Percentiles rank a stretch among this genome's conserved stretches.
These are phyloP conservation scores for Halyomorpha halys DNA, from an alignment of 1,140 invertebrate species.

Conservation along the genomic window DNA sequence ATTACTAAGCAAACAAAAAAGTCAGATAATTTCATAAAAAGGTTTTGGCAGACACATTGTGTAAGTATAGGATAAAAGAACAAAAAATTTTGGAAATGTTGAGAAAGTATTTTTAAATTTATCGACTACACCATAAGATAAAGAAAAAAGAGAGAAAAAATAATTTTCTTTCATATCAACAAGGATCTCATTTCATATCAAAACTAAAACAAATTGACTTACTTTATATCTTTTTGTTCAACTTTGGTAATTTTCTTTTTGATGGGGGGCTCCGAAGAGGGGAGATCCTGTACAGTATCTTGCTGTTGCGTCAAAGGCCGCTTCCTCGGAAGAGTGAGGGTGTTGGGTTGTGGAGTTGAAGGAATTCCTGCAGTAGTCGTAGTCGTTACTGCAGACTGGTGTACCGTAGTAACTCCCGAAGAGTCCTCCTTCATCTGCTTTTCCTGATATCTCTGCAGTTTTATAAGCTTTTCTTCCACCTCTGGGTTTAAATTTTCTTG, in stretches of 20 bases:
- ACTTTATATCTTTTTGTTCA: conserved; percentile 25
- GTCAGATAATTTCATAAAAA: too few species aligned
- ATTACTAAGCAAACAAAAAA: too few species aligned
- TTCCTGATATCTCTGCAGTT: conserved; percentile 77
- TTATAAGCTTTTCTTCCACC: conserved; percentile 82
- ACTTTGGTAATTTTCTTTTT: conserved; percentile 25
- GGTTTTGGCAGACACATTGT: too few species aligned
- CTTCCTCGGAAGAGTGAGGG: neutral
- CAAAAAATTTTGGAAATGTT: too few species aligned
- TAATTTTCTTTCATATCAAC: too few species aligned
- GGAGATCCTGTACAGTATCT: conserved; percentile 10
- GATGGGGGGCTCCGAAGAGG: neutral
- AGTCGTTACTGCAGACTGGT: conserved; percentile 14
- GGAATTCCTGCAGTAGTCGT: conserved; percentile 26
- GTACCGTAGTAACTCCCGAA: conserved; percentile 27
- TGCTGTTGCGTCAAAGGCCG: neutral
- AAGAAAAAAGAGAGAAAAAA: too few species aligned
- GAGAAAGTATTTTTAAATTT: too few species aligned
- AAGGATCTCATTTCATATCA: too few species aligned
- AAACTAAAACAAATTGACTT: neutral
- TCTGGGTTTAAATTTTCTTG: conserved; percentile 83
- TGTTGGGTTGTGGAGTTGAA: conserved; percentile 15
- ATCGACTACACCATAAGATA: too few species aligned
- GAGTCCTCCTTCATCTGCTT: conserved; percentile 55
- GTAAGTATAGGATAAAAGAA: too few species aligned